Base-by-base conservation (phyloP, 2,113 vertebrate genomes). In the Azemiops feae region DNA sequence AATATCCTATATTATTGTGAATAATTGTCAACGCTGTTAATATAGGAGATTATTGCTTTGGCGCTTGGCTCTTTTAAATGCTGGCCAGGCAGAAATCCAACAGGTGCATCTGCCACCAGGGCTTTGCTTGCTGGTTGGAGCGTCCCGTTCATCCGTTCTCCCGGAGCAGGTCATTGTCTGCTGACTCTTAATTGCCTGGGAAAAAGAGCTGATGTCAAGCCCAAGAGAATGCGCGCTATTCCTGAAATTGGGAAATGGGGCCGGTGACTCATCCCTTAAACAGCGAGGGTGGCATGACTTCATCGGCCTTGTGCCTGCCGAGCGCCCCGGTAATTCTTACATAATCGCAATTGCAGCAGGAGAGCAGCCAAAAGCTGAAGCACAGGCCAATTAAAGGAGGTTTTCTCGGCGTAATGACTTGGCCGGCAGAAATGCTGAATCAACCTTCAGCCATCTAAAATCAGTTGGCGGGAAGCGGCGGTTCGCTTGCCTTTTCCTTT, bases 221-320 rank as follows among this genome's bases (percentile, higher is more conserved):
- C 3, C 23, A 9, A 92, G 93, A 93, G 95, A 96, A 97, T 94
- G 95, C 92, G 14, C 91, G 96, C 47, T 86, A 96, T 97, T 39
- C 93, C 1, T 94, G 94, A 92, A 94, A 95, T 95, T 93, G 25
- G 57, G 58, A 94, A 57, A 52, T 5, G 55, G 11, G 0, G 20
- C 92, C n/a, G 34, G 0, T 0, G 87, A 92, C 91, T 22, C 88
- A 87, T 91, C 0, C 3, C 94, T 34, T 53, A 4, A 64, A 27
- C 1, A 54, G 20, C 55, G 43, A 60, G 53, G 95, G 57, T 91
- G 94, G 93, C 30, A 58, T 60, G 53, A 94, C 95, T 95, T 69
- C 88, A 81, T 43, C 34, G 34, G 74, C 85, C 5, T 10, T 57
- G 92, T 90, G 91, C 94, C 64, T 23, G 89, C n/a, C 16, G 6